These are phyloP conservation scores for Ophion slaviceki DNA, from an alignment of 2,888 invertebrate genomes.

Conservation along the genomic window DNA sequence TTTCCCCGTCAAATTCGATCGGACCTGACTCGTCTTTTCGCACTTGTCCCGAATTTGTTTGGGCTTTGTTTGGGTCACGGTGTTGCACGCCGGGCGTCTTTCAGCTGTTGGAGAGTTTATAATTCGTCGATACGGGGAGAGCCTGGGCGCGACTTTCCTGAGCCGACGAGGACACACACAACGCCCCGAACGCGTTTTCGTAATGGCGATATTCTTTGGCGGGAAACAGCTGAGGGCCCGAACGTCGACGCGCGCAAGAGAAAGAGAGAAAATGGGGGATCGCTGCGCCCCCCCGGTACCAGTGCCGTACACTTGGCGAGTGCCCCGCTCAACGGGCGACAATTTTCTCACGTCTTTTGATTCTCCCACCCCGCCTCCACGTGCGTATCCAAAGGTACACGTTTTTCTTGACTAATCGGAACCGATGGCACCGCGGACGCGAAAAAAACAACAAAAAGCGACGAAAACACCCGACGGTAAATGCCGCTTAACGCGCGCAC, in stretches of 20 bases:
- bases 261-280: conserved; percentile 65
- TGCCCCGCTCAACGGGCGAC: conserved; percentile 16
- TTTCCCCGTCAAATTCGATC: neutral
- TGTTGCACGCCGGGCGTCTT: conserved; percentile 21
- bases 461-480: neutral
- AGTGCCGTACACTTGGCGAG: conserved; percentile 59
- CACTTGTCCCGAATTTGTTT: neutral
- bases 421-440: neutral
- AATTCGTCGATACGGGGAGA: conserved; percentile 60
- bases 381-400: conserved; percentile 37
- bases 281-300: conserved; percentile 74
- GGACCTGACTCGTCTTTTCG: neutral
- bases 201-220: conserved; percentile 87
- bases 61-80: neutral
- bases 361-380: conserved; percentile 13
- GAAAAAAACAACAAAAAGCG: neutral
- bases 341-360: conserved; percentile 6
- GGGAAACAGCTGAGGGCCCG: conserved; percentile 89
- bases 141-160: conserved; percentile 74
- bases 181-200: conserved; percentile 85
- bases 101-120: conserved; percentile 52
- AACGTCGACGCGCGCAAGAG: conserved; percentile 70
- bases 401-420: conserved; percentile 8
- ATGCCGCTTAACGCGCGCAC: neutral
- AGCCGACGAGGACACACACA: conserved; percentile 80